A percentile compares a stretch with the other conserved stretches of the same genome.
Conservation (phyloP, 2,113 vertebrate species). For the Notarius lentiginosus region DNA sequence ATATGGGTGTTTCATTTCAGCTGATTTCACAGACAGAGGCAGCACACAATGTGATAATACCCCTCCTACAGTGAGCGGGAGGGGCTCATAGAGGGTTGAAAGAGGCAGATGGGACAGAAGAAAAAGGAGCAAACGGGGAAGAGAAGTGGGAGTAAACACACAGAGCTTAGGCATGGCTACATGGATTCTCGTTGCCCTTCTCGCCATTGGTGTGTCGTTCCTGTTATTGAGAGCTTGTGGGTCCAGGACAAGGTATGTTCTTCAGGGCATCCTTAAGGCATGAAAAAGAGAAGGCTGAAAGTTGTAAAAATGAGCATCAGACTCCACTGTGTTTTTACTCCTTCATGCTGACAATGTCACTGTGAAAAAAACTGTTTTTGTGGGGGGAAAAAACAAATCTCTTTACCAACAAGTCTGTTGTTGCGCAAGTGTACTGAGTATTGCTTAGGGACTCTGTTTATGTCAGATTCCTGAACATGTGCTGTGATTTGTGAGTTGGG, state of each 20-base stretch:
- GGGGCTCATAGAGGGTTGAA: background rate
- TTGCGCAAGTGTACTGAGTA: background rate
- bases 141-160: background rate
- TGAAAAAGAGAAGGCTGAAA: background rate
- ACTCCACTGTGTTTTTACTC: background rate
- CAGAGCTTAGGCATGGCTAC: constrained; percentile 34
- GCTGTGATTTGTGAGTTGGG: background rate
- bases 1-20: background rate
- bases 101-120: constrained; percentile 4
- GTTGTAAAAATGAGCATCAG: background rate
- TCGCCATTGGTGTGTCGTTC: background rate
- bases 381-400: too few relatives aligned
- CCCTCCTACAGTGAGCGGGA: background rate
- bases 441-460: background rate
- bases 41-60: background rate
- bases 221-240: constrained; percentile 14
- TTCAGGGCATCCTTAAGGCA: background rate
- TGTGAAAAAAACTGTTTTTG: too few relatives aligned
- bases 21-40: background rate
- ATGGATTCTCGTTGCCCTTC: constrained; percentile 7
- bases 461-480: background rate
- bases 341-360: background rate
- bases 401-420: background rate
- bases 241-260: constrained; percentile 40
- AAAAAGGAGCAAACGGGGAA: background rate